Conservation (phyloP, 2,113 vertebrate species). For the Solenodon paradoxus region DNA sequence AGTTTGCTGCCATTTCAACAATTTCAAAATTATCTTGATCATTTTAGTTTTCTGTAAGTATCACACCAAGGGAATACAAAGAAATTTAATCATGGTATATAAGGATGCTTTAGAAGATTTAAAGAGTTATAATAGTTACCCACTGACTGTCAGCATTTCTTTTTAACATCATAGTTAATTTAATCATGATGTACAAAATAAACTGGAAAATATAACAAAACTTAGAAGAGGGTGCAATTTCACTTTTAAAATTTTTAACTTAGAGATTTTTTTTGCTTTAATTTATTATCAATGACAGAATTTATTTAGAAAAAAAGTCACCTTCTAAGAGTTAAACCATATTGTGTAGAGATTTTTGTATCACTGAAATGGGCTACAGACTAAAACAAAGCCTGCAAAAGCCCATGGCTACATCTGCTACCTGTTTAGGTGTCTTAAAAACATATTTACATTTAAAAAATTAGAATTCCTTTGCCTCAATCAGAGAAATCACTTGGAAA, state of each 20-base stretch:
- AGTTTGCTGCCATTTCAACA: neutral
- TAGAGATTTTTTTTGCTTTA: neutral
- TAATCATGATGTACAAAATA: neutral
- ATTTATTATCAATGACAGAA: neutral
- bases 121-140: neutral
- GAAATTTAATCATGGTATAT: neutral
- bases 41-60: neutral
- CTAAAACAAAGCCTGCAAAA: conserved; percentile 59
- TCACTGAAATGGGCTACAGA: neutral
- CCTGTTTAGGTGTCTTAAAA: conserved; percentile 62
- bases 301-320: conserved; percentile 43
- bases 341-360: conserved; percentile 46
- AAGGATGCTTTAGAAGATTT: neutral
- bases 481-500: conserved; percentile 23
- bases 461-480: conserved; percentile 32
- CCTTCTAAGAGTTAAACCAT: neutral
- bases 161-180: neutral
- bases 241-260: neutral
- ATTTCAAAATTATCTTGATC: neutral
- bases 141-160: neutral
- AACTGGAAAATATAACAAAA: neutral
- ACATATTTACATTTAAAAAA: neutral
- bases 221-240: neutral
- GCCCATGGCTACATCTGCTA: conserved; percentile 56
- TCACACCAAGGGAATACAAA: neutral